Percentiles rank a stretch among this genome's conserved stretches.
Evolutionary conservation across 2,797 vertebrate species (phyloP).

Genomic region (Echiichthys vipera): DNA sequence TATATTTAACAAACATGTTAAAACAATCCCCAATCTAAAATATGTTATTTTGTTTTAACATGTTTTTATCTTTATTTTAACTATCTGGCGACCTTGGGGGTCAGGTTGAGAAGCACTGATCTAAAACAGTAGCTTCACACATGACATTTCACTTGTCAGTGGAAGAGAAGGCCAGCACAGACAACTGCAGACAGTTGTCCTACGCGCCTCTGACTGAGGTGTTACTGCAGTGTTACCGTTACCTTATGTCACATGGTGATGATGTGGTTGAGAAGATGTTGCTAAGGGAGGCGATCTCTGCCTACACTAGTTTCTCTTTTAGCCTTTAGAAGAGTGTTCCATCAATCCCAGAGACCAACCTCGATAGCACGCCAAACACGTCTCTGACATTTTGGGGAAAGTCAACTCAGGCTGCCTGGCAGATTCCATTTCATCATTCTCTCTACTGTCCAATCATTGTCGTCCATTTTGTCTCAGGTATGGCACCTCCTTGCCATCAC

Average conservation of each 20-base stretch:
- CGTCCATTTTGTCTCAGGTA: slow-evolving; percentile 31
- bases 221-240: background rate
- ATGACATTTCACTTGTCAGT: slow-evolving; percentile 28
- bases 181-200: background rate
- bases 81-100: no score
- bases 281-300: slow-evolving; percentile 12
- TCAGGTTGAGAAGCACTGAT: no score
- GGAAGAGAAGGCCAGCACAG: background rate
- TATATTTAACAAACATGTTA: no score
- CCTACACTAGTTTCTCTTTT: background rate
- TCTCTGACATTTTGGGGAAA: slow-evolving; percentile 49
- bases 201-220: background rate
- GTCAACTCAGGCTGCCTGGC: slow-evolving; percentile 55
- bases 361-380: slow-evolving; percentile 5
- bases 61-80: no score
- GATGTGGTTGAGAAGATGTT: slow-evolving; percentile 12
- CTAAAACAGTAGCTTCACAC: background rate
- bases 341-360: slow-evolving; percentile 27
- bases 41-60: no score
- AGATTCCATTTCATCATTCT: slow-evolving; percentile 56
- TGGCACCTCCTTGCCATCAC: slow-evolving; percentile 47
- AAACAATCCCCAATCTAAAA: no score
- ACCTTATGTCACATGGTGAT: background rate
- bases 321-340: background rate
- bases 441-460: slow-evolving; percentile 41